Base-by-base conservation (phyloP, 2,888 invertebrate genomes). In the Drosophila stalkeri region DNA sequence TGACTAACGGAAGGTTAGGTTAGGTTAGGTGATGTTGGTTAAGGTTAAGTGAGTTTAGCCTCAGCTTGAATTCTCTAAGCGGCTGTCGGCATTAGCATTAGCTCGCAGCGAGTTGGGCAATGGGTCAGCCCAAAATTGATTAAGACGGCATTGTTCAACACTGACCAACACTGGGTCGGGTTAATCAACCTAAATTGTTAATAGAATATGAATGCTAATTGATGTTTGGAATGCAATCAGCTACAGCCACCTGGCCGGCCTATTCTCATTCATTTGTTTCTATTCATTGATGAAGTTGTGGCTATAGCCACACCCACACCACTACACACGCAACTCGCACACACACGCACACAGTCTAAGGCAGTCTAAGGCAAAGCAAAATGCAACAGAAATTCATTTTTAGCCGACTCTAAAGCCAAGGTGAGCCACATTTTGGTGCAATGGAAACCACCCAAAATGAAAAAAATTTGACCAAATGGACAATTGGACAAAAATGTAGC, bases 381-480 rank as follows among this genome's bases (percentile, higher is more conserved):
- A 44, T 65, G 54, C 63, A 62, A 18, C 51, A 57, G 35, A 74
- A 62, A 44, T 54, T 74, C 64, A 70, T 60, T 74, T 69, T 56
- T 46, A 49, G 37, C 72, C 44, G 31, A 20, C 46, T 47, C 18
- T 31, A 23, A 51, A 71, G 66, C 84, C 86, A 84, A 84, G 84
- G 84, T 86, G 86, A 84, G 86, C 84, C 77, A 76, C 84, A 86
- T 80, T 86, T 77, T 51, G 76, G 57, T 64, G 73, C 83, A 80
- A 65, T 81, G 70, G 68, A 71, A 77, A 66, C 68, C 43, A 16
- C 23, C 52, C 59, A 43, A 52, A 67, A 72, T 23, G 9, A 37
- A 54, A 54, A 54, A 35, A 54, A 51, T 51, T 41, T 43, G 51
- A 44, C 46, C 67, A 44, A 56, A 33, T 64, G 55, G 55, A 44